Evolutionary conservation across 2,113 vertebrate species (phyloP), one percentile per base, ranked within the genome.

Genomic region (Cheilinus undulatus): DNA sequence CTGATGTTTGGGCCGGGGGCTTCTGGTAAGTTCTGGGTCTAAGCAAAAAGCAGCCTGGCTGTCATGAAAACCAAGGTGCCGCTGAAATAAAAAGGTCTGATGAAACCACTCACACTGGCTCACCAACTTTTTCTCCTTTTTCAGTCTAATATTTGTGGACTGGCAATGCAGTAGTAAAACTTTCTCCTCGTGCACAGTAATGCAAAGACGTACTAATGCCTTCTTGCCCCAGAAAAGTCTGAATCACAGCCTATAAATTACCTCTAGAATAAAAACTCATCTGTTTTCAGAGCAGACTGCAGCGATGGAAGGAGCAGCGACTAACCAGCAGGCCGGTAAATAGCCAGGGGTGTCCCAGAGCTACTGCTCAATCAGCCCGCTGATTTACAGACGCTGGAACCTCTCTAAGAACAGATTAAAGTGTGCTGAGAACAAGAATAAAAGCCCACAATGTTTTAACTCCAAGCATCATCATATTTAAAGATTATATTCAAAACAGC

Each of bases 321-420:
- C 62, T 63, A 77, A 74, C 50, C 64, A 59, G 70, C 46, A 32
- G 46, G 36, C 46, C 73, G 51, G 68, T 70, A 76, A 84, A 87
- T 77, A 80, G 76, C 76, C 45, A 63, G 80, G 74, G 68, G 68
- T 75, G 62, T 69, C 69, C 56, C 73, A 7, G 70, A 22, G 52
- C 49, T 65, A 62, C 8, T 57, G 13, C 82, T 78, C 60, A 67
- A 52, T 81, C 56, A 73, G 50, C 71, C 56, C 11, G 24, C 38
- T 75, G 69, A 83, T 88, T 86, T 78, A 67, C 49, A 70, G 75
- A 59, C 60, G 34, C 72, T 63, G 67, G 76, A n/a, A n/a, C n/a
- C n/a, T n/a, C n/a, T n/a, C n/a, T n/a, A n/a, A n/a, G n/a, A n/a
- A n/a, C n/a, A n/a, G n/a, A n/a, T n/a, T n/a, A n/a, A n/a, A n/a